A percentile compares a stretch with the other conserved stretches of the same genome.
Evolutionary conservation across 2,113 vertebrate genomes (phyloP).

Genomic region (Perognathus longimembris): DNA sequence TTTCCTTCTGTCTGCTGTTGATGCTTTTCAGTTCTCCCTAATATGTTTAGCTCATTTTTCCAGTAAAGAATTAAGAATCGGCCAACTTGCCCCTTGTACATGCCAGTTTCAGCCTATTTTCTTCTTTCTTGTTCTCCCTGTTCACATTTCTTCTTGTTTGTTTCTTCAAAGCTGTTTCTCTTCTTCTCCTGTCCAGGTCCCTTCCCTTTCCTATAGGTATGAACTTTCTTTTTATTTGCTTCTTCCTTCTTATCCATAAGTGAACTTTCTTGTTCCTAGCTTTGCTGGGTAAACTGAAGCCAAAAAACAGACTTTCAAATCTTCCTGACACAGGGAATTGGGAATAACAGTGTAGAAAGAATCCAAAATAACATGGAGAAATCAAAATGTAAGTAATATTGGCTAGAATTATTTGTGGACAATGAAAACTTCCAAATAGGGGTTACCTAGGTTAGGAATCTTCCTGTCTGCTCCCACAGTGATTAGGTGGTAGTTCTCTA

Average conservation of each 20-base stretch:
- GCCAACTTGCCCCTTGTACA: neutral
- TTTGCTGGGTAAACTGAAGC: neutral
- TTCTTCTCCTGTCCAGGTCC: neutral
- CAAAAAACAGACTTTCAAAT: neutral
- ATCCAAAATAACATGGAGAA: neutral
- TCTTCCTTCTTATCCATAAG: neutral
- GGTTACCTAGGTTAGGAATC: neutral
- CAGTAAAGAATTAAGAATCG: neutral
- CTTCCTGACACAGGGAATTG: neutral
- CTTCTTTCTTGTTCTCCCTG: neutral
- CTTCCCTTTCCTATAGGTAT: neutral
- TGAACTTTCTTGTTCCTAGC: neutral
- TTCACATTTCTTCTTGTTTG: neutral
- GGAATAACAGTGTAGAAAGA: neutral
- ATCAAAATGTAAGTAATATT: neutral
- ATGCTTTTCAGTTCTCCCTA: neutral
- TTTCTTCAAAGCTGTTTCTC: neutral
- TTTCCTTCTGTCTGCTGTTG: neutral
- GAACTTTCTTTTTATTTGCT: neutral
- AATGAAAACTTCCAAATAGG: neutral
- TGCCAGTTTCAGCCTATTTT: neutral
- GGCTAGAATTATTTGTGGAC: neutral
- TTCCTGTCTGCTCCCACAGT: neutral
- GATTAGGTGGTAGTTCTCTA: neutral
- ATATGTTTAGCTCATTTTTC: slow-evolving; percentile 41